Percentiles rank a stretch among this genome's conserved stretches.
Evolutionary conservation across 2,113 vertebrate genomes (phyloP).

Genomic region (Nipponia nippon): DNA sequence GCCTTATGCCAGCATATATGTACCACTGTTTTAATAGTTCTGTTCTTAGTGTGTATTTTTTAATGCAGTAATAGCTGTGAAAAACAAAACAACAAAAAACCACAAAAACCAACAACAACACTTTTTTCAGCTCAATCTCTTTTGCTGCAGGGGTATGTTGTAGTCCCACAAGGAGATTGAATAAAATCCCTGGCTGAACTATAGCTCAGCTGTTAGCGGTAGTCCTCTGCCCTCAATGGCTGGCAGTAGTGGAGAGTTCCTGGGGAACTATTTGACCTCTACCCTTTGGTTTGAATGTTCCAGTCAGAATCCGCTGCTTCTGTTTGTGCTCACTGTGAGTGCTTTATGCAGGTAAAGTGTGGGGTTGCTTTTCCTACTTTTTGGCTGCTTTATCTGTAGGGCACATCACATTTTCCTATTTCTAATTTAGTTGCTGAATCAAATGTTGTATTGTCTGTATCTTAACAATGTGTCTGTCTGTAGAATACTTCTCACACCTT

Average conservation of each 20-base stretch:
- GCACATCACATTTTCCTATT: slow-evolving; percentile 24
- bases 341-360: slow-evolving; percentile 65
- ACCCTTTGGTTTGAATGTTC: slow-evolving; percentile 58
- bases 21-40: background rate
- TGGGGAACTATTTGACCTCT: slow-evolving; percentile 59
- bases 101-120: background rate
- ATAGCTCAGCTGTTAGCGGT: slow-evolving; percentile 66
- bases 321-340: slow-evolving; percentile 66
- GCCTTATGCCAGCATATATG: background rate
- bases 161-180: slow-evolving; percentile 63
- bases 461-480: slow-evolving; percentile 21
- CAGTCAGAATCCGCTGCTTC: slow-evolving; percentile 65
- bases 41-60: slow-evolving; percentile 16
- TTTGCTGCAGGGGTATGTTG: slow-evolving; percentile 67
- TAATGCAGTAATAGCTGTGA: slow-evolving; percentile 20
- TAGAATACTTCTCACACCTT: background rate
- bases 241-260: slow-evolving; percentile 66
- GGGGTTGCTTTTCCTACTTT: slow-evolving; percentile 61
- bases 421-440: slow-evolving; percentile 10
- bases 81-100: background rate
- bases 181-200: slow-evolving; percentile 61
- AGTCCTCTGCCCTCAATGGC: slow-evolving; percentile 63
- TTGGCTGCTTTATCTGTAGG: slow-evolving; percentile 49
- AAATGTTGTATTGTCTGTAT: background rate
- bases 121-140: slow-evolving; percentile 62